Evolutionary conservation across 2,113 vertebrate species (phyloP).

Genomic region (Phyllostomus hastatus): DNA sequence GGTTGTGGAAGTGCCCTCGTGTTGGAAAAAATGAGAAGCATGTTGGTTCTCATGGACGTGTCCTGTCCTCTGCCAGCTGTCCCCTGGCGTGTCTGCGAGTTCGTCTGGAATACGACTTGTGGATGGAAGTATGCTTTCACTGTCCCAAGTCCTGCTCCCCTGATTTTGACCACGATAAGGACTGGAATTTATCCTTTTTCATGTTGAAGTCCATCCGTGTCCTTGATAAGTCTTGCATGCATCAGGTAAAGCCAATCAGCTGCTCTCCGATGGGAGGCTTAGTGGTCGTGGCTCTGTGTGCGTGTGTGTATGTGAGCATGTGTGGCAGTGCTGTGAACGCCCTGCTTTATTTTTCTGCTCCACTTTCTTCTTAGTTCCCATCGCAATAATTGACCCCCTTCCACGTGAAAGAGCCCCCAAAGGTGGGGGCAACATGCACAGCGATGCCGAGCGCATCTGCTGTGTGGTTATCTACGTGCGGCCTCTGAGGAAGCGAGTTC

Average conservation of each 20-base stretch:
- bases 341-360: conserved; percentile 40
- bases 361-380: conserved; percentile 46
- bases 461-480: conserved; percentile 16
- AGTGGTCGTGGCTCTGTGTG: neutral
- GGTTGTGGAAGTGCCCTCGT: neutral
- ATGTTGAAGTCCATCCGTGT: neutral
- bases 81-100: neutral
- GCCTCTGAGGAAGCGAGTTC: conserved; percentile 27
- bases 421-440: neutral
- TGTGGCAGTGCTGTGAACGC: neutral
- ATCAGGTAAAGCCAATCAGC: neutral
- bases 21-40: neutral
- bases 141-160: neutral
- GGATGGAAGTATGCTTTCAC: neutral
- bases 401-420: conserved; percentile 18
- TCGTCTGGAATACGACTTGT: conserved; percentile 32
- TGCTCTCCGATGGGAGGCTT: neutral
- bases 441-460: neutral
- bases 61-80: neutral
- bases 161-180: neutral
- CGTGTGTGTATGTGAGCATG: neutral
- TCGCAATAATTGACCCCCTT: conserved; percentile 51
- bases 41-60: neutral
- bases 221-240: neutral
- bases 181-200: neutral